Percentiles rank a stretch among this genome's conserved stretches.
Conservation (phyloP, 2,797 vertebrate genomes). For the Artibeus lituratus region DNA sequence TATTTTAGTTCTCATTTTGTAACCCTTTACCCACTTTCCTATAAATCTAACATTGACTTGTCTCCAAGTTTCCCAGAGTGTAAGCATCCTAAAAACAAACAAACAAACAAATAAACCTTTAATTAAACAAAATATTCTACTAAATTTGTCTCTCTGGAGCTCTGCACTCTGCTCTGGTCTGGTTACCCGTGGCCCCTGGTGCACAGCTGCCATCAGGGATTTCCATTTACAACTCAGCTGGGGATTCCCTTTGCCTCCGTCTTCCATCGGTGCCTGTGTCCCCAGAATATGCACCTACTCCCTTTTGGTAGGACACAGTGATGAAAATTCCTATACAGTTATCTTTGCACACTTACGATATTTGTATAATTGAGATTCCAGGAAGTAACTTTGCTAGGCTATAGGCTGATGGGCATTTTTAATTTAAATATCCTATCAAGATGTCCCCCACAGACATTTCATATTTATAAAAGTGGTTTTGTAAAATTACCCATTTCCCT, state of each 20-base stretch:
- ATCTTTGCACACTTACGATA: not conserved
- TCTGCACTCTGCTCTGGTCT: not conserved
- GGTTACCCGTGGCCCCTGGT: not conserved
- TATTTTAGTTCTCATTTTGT: not conserved
- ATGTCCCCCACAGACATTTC: slow-evolving; percentile 1
- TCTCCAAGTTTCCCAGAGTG: not conserved
- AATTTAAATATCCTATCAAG: not conserved
- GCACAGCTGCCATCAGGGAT: not conserved
- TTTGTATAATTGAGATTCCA: not conserved
- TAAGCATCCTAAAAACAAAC: not conserved
- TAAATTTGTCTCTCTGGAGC: not conserved
- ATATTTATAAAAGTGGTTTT: slow-evolving; percentile 4
- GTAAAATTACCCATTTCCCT: not conserved
- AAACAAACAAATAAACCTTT: not conserved
- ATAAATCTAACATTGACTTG: not conserved
- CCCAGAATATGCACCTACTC: not conserved
- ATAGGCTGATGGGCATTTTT: not conserved
- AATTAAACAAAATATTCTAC: not conserved
- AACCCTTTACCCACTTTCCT: not conserved
- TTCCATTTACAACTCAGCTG: not conserved
- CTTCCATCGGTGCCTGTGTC: not conserved
- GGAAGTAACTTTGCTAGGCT: not conserved
- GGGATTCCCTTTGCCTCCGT: not conserved
- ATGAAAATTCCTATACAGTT: not conserved
- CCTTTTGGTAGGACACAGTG: not conserved